Evolutionary conservation across 1,140 invertebrate genomes (phyloP).

Genomic region (Danaus plexippus): DNA sequence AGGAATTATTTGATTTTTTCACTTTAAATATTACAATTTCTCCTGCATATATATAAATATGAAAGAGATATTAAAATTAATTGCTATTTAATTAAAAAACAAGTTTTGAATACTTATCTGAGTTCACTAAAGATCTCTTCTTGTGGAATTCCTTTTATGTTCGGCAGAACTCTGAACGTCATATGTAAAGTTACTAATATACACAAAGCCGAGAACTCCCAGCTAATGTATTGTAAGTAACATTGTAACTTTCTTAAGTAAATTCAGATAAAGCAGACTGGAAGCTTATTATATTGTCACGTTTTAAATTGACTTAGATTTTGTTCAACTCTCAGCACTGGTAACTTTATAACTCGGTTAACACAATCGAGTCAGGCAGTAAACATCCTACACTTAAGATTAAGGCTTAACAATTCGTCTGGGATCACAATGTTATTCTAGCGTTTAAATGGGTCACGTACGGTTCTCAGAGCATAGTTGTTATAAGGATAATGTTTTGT

Average conservation of each 20-base stretch:
- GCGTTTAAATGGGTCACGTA: too few species aligned
- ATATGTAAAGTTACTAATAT: too few species aligned
- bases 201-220: too few species aligned
- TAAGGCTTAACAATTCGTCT: conserved; percentile 13
- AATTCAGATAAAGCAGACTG: conserved; percentile 22
- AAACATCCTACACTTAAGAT: conserved; percentile 20
- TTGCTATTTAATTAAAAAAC: too few species aligned
- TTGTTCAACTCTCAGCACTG: conserved; percentile 35
- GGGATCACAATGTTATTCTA: not conserved
- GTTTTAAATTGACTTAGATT: conserved; percentile 57
- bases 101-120: too few species aligned
- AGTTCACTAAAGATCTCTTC: too few species aligned
- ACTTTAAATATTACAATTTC: conserved; percentile 6
- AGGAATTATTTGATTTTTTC: conserved; percentile 13
- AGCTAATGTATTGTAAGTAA: too few species aligned
- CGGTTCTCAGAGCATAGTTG: too few species aligned
- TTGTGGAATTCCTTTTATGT: too few species aligned
- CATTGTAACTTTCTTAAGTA: conserved; percentile 21
- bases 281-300: conserved; percentile 48
- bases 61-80: too few species aligned
- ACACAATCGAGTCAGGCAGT: conserved; percentile 26
- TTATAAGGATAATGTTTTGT: too few species aligned
- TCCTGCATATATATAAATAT: conserved; percentile 14
- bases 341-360: conserved; percentile 39
- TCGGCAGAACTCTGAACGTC: too few species aligned